Evolutionary conservation across 2,888 invertebrate genomes (phyloP).

Genomic region (Strigamia transsilvanica): DNA sequence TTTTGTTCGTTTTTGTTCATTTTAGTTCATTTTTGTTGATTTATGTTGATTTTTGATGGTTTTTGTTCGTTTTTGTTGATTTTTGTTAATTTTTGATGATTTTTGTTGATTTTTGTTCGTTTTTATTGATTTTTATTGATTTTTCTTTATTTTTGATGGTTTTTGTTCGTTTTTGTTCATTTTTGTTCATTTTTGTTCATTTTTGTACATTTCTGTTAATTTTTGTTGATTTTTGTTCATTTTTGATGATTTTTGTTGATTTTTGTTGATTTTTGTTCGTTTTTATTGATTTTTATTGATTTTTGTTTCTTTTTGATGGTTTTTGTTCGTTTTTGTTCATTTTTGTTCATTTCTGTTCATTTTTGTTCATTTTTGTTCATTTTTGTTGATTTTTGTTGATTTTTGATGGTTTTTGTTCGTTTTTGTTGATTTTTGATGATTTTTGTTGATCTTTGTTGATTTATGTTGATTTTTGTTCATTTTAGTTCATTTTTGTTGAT

Average conservation of each 20-base stretch:
- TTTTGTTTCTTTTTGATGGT: not conserved
- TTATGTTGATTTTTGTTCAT: not conserved
- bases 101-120: not conserved
- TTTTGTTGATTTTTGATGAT: not conserved
- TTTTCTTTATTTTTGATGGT: not conserved
- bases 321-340: not conserved
- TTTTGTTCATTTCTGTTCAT: no score
- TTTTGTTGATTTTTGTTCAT: not conserved
- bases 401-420: no score
- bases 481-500: not conserved
- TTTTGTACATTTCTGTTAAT: not conserved
- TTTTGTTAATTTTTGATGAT: not conserved
- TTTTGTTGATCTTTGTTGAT: not conserved
- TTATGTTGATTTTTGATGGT: not conserved
- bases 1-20: not conserved
- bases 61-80: not conserved
- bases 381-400: not conserved
- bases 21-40: not conserved
- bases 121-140: not conserved
- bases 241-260: not conserved
- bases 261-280: not conserved
- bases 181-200: no score
- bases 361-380: not conserved
- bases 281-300: not conserved
- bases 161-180: not conserved